phyloP scores from a whole-genome alignment of 2,113 vertebrate species.

The Larimichthys polyactis region DNA sequence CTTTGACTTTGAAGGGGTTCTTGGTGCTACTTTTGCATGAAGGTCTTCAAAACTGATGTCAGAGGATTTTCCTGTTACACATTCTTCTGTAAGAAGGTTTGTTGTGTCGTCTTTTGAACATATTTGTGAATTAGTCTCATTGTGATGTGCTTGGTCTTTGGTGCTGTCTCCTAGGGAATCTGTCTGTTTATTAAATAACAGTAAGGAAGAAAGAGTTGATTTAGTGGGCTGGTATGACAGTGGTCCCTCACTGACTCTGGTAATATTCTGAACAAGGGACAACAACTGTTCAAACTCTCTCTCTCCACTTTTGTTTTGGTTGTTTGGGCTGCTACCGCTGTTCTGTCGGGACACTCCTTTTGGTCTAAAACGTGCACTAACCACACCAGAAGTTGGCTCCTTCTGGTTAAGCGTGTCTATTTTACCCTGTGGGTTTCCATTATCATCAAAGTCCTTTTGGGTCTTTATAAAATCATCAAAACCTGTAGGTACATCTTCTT shows the following conservation, averaged over 20 bases:
- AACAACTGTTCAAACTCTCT: slow-evolving; percentile 66
- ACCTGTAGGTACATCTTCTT: neutral
- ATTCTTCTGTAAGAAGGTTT: slow-evolving; percentile 6
- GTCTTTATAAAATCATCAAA: slow-evolving; percentile 33
- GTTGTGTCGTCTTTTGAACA: neutral
- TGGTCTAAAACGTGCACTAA: slow-evolving; percentile 75
- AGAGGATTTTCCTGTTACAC: slow-evolving; percentile 21
- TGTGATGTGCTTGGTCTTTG: neutral
- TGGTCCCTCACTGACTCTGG: slow-evolving; percentile 55
- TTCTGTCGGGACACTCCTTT: slow-evolving; percentile 63
- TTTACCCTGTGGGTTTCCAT: slow-evolving; percentile 63
- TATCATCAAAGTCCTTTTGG: slow-evolving; percentile 60
- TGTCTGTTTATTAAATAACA: slow-evolving; percentile 31
- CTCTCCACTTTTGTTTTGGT: slow-evolving; percentile 47
- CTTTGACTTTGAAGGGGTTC: slow-evolving; percentile 60
- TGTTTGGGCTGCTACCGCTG: slow-evolving; percentile 54
- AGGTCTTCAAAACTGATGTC: slow-evolving; percentile 79
- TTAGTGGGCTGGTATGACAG: slow-evolving; percentile 66
- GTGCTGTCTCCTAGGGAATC: slow-evolving; percentile 12
- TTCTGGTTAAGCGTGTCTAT: neutral
- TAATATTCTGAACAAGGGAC: slow-evolving; percentile 68
- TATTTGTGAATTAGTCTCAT: neutral
- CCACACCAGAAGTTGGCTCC: slow-evolving; percentile 53
- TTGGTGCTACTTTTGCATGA: slow-evolving; percentile 79
- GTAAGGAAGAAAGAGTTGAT: slow-evolving; percentile 44